Evolutionary conservation across 1,140 invertebrate species (phyloP).

Genomic region (Calliphora vicina): DNA sequence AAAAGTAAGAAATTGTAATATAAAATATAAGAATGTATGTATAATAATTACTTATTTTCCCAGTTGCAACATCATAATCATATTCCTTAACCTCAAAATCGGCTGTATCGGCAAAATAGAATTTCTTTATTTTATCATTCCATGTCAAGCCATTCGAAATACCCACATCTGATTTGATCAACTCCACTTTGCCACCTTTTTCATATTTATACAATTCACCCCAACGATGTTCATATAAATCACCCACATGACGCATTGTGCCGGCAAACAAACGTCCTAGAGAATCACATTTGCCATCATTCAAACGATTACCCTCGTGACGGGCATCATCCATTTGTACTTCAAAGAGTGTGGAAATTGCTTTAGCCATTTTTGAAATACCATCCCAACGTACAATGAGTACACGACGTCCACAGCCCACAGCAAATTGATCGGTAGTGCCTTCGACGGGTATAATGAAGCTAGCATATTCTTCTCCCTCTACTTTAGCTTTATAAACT

Average conservation of each 20-base stretch:
- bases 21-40: too few species aligned
- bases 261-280: constrained; percentile 75
- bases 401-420: constrained; percentile 70
- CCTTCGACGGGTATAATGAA: constrained; percentile 76
- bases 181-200: constrained; percentile 71
- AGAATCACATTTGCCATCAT: constrained; percentile 90
- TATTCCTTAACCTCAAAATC: constrained; percentile 74
- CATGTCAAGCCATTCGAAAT: constrained; percentile 87
- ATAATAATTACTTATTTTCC: constrained; percentile 66
- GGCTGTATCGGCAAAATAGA: constrained; percentile 81
- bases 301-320: constrained; percentile 72
- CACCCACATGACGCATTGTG: constrained; percentile 70
- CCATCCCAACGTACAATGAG: constrained; percentile 75
- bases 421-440: constrained; percentile 69
- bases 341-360: constrained; percentile 65
- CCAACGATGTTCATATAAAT: constrained; percentile 65
- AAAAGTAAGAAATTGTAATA: neutral
- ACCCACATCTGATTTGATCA: constrained; percentile 65
- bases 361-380: constrained; percentile 64
- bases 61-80: constrained; percentile 76
- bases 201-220: constrained; percentile 65
- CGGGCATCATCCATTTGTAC: constrained; percentile 69
- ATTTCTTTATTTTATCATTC: constrained; percentile 73
- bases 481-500: constrained; percentile 63
- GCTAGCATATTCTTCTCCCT: constrained; percentile 65